Conservation (phyloP, 2,113 vertebrate species). For the Coptodon bakossiorum region DNA sequence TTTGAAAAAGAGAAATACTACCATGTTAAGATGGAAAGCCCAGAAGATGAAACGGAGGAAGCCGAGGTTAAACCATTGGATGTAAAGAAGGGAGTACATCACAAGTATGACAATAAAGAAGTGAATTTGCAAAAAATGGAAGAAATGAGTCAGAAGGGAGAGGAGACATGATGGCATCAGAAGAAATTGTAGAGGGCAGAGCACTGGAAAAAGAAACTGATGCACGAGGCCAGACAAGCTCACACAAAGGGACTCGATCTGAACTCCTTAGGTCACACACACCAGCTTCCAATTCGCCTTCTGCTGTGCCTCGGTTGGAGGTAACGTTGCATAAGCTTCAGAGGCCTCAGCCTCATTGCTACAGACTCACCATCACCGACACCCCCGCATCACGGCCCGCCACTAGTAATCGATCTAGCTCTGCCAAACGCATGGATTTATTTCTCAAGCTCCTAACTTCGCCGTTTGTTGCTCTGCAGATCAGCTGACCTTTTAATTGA, state of each 20-base stretch:
- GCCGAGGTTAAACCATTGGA: neutral
- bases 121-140: neutral
- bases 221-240: neutral
- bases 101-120: neutral
- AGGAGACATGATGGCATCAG: neutral
- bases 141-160: neutral
- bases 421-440: neutral
- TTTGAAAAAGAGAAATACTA: conserved; percentile 15
- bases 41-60: neutral
- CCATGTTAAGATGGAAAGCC: neutral
- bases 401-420: conserved; percentile 9
- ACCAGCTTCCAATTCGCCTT: neutral
- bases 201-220: neutral
- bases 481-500: neutral
- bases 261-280: neutral
- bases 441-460: neutral
- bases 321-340: conserved; percentile 15
- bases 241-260: neutral
- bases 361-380: neutral
- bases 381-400: neutral
- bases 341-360: neutral
- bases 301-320: neutral
- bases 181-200: neutral
- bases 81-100: neutral
- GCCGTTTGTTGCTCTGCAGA: conserved; percentile 2